Percentiles rank a stretch among this genome's conserved stretches.
Conservation (phyloP, 2,888 invertebrate genomes). For the Epinotia demarniana region DNA sequence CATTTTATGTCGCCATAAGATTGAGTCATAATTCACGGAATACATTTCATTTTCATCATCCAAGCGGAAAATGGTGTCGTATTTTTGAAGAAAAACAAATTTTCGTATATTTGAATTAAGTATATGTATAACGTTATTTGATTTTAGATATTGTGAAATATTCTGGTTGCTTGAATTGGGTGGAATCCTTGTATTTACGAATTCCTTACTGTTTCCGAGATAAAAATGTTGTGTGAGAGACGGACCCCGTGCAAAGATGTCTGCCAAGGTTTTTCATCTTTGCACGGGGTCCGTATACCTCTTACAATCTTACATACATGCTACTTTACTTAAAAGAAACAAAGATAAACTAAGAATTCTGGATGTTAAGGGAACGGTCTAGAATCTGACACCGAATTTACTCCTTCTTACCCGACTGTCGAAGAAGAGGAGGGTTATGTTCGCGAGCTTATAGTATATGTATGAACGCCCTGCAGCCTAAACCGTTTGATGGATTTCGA, state of each 20-base stretch:
- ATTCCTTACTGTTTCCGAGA: not conserved
- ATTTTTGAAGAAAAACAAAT: slow-evolving; percentile 58
- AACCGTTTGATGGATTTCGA: too few relatives aligned
- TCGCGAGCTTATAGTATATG: too few relatives aligned
- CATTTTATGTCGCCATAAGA: slow-evolving; percentile 75
- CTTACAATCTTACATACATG: not conserved
- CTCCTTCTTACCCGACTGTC: too few relatives aligned
- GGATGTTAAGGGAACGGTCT: too few relatives aligned
- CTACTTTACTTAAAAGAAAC: not conserved
- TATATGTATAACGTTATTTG: slow-evolving; percentile 23
- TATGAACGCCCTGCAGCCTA: too few relatives aligned
- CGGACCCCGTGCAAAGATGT: not conserved
- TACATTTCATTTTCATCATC: slow-evolving; percentile 75
- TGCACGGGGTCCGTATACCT: not conserved
- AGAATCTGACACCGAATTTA: too few relatives aligned
- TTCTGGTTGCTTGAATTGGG: not conserved
- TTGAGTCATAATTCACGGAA: slow-evolving; percentile 78
- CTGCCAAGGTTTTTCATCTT: too few relatives aligned
- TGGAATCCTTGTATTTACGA: not conserved
- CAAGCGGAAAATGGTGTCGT: slow-evolving; percentile 70
- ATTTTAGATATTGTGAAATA: not conserved
- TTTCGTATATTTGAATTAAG: slow-evolving; percentile 51
- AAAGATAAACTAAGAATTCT: too few relatives aligned
- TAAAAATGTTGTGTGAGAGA: not conserved
- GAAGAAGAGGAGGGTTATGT: too few relatives aligned